A percentile compares a stretch with the other conserved stretches of the same genome.
These are phyloP conservation scores for Mythimna pallens DNA, from an alignment of 2,888 invertebrate species.

Conservation along the genomic window DNA sequence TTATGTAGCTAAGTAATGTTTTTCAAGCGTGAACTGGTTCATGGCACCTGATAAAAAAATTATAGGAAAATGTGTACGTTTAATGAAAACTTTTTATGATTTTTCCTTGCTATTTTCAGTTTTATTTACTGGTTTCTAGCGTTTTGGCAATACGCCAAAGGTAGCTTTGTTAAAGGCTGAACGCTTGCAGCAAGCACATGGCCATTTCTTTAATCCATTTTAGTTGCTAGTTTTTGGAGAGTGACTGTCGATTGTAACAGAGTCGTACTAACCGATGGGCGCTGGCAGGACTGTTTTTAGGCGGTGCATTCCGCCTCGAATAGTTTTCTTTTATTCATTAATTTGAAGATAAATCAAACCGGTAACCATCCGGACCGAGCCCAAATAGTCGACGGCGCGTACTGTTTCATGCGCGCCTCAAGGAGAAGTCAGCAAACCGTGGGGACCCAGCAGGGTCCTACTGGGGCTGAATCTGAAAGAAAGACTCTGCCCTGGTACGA, in stretches of 20 bases:
- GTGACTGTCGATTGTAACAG: background rate
- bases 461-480: too few relatives aligned
- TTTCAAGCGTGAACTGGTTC: constrained; percentile 3
- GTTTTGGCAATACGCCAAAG: constrained; percentile 40
- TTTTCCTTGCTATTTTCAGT: constrained; percentile 30
- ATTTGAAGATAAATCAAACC: too few relatives aligned
- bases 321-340: too few relatives aligned
- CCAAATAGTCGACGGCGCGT: too few relatives aligned
- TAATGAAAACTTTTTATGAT: constrained; percentile 35
- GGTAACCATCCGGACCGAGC: too few relatives aligned
- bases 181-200: constrained; percentile 19
- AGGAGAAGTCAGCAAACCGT: too few relatives aligned
- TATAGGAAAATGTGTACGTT: constrained; percentile 6
- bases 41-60: background rate
- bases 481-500: too few relatives aligned
- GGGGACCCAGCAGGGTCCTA: too few relatives aligned
- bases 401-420: too few relatives aligned
- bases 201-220: constrained; percentile 17
- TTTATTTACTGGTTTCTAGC: constrained; percentile 36
- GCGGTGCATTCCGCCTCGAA: too few relatives aligned
- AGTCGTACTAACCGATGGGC: too few relatives aligned
- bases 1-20: background rate
- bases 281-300: too few relatives aligned
- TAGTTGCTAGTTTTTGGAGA: constrained; percentile 11
- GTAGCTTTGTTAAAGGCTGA: constrained; percentile 35